Base-by-base conservation (phyloP, 2,113 vertebrate species). In the Dicrurus megarhynchus region DNA sequence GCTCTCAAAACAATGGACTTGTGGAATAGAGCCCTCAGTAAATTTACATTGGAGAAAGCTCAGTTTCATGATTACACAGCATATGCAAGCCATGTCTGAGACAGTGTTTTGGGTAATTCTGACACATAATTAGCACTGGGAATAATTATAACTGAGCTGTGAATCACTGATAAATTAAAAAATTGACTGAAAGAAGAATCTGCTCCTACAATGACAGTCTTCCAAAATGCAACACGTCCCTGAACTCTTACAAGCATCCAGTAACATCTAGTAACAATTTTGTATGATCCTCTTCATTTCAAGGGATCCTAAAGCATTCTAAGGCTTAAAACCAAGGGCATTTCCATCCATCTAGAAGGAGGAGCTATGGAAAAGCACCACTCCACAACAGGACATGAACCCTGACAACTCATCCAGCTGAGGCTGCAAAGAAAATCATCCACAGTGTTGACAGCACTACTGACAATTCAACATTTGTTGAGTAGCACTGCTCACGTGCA, bases 131-230 rank as follows among this genome's bases (percentile, higher is more conserved):
- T 83, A 87, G 35, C 13, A 11, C 67, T 85, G 41, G 57, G 53
- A 85, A 57, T 82, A 91, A 95, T 87, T 87, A 70, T 52, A 91
- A 90, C 78, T 35, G 44, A 87, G 57, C 78, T 82, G n/a, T 67
- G 70, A 93, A 63, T 87, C 83, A 86, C 5, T 63, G 65, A 86
- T 42, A 44, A 60, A 87, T 84, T 95, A 50, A 52, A 60, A 52
- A 56, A 77, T 67, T 81, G 69, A 67, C 37, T 52, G 69, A 47
- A 89, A 87, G 80, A 26, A 84, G 60, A 91, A 75, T 37, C 65
- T 87, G 41, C 59, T 69, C 35, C 75, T 71, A 8, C 50, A 81
- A 50, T 24, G 53, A 73, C 32, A 79, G 32, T 35, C 59, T 70
- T 59, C 59, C 3, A 10, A 92, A 95, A 82, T 1, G 1, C 39